These are phyloP conservation scores for Leuciscus idus DNA, from an alignment of 2,113 vertebrate genomes.

Conservation along the genomic window DNA sequence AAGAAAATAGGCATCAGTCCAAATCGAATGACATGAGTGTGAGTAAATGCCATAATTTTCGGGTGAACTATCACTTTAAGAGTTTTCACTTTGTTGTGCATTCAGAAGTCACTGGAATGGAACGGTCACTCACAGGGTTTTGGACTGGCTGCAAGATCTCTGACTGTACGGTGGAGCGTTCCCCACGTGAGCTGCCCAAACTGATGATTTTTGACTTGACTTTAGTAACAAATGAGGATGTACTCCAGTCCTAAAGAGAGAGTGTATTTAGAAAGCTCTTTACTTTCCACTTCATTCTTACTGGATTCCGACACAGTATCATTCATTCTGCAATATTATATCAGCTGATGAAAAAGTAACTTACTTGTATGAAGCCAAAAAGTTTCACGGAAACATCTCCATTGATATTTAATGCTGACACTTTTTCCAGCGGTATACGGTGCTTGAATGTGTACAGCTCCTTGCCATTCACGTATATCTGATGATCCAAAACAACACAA, in stretches of 20 bases:
- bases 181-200: too few relatives aligned
- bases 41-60: neutral
- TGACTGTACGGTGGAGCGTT: neutral
- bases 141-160: constrained; percentile 13
- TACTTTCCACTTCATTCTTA: neutral
- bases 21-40: neutral
- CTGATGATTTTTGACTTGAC: neutral
- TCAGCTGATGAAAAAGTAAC: neutral
- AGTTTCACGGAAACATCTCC: neutral
- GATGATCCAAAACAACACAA: neutral
- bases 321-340: neutral
- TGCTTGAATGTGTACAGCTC: constrained; percentile 23
- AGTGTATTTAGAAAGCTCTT: neutral
- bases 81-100: neutral
- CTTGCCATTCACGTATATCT: constrained; percentile 40
- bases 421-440: constrained; percentile 6
- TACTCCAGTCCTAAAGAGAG: neutral
- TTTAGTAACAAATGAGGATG: neutral
- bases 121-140: constrained; percentile 20
- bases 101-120: neutral
- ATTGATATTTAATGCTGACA: neutral
- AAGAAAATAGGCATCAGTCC: neutral
- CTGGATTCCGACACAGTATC: too few relatives aligned
- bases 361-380: constrained; percentile 36
- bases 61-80: neutral